Conservation (phyloP, 2,888 invertebrate genomes). For the Hirtodrosophila histrioides region DNA sequence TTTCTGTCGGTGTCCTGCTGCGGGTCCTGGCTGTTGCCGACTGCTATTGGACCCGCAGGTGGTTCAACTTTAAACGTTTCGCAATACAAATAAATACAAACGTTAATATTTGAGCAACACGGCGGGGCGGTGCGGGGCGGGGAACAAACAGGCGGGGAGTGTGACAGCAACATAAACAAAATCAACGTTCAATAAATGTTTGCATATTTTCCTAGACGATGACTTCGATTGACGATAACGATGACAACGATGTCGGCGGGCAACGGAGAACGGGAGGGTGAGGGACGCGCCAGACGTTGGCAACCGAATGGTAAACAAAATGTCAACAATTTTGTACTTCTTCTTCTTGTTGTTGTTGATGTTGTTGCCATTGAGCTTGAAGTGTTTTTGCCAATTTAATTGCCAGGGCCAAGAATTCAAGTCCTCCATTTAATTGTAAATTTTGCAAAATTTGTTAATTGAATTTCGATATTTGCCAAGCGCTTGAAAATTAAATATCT, state of each 20-base stretch:
- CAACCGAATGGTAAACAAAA: conserved; percentile 56
- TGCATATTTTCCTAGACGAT: conserved; percentile 77
- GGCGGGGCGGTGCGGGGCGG: not conserved
- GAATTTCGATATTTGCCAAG: conserved; percentile 51
- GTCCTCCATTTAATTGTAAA: conserved; percentile 25
- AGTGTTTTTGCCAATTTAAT: conserved; percentile 31
- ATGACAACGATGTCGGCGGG: conserved; percentile 39
- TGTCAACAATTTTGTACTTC: conserved; percentile 43
- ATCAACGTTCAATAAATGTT: conserved; percentile 80
- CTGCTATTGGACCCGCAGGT: conserved; percentile 59
- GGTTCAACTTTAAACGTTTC: conserved; percentile 75
- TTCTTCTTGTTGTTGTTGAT: not conserved
- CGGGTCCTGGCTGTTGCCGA: conserved; percentile 10
- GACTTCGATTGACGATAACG: conserved; percentile 64
- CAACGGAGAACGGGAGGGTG: conserved; percentile 15
- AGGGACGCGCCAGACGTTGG: conserved; percentile 46
- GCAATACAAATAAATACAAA: conserved; percentile 75
- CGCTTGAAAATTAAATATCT: conserved; percentile 25
- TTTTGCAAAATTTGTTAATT: conserved; percentile 29
- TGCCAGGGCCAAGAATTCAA: conserved; percentile 32
- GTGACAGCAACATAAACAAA: conserved; percentile 70
- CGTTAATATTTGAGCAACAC: conserved; percentile 63
- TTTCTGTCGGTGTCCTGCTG: conserved; percentile 46
- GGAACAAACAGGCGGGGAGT: not conserved
- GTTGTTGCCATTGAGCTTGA: conserved; percentile 13